phyloP scores from a whole-genome alignment of 2,888 invertebrate genomes.

The Geotrupes spiniger region DNA sequence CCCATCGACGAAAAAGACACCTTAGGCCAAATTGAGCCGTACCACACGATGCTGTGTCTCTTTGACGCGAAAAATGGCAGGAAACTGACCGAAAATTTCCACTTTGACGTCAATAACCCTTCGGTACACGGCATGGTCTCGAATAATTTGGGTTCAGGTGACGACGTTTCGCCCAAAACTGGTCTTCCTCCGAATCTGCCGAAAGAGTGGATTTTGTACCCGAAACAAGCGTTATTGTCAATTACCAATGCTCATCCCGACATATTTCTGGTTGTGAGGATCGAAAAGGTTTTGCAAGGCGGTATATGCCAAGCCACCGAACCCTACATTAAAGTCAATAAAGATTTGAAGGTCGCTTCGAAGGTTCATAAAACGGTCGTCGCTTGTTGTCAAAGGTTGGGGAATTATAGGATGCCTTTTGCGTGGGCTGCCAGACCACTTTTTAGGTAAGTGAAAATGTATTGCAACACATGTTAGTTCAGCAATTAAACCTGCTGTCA shows the following conservation, averaged over 20 bases:
- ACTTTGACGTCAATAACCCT: conserved; percentile 80
- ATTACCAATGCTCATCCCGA: conserved; percentile 87
- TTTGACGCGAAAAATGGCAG: conserved; percentile 85
- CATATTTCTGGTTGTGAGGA: conserved; percentile 86
- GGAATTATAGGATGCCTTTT: conserved; percentile 92
- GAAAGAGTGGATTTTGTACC: conserved; percentile 68
- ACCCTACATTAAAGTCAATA: conserved; percentile 79
- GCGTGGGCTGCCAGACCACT: conserved; percentile 94
- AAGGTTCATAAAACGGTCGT: conserved; percentile 81
- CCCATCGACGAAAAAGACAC: conserved; percentile 69
- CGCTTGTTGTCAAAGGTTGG: conserved; percentile 77
- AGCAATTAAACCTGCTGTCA: too few relatives aligned
- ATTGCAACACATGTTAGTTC: neutral
- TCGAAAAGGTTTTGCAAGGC: conserved; percentile 92
- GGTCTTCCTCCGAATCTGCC: conserved; percentile 67
- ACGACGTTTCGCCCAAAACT: conserved; percentile 53
- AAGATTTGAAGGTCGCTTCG: conserved; percentile 73
- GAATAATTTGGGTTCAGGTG: conserved; percentile 26
- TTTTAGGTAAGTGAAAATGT: conserved; percentile 55
- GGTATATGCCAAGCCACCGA: conserved; percentile 81
- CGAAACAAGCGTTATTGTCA: conserved; percentile 78
- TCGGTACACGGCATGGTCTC: conserved; percentile 61
- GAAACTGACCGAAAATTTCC: conserved; percentile 92
- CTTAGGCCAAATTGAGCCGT: conserved; percentile 86
- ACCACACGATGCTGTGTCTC: conserved; percentile 83